phyloP scores from a whole-genome alignment of 2,888 invertebrate species.

The Leuctra nigra region DNA sequence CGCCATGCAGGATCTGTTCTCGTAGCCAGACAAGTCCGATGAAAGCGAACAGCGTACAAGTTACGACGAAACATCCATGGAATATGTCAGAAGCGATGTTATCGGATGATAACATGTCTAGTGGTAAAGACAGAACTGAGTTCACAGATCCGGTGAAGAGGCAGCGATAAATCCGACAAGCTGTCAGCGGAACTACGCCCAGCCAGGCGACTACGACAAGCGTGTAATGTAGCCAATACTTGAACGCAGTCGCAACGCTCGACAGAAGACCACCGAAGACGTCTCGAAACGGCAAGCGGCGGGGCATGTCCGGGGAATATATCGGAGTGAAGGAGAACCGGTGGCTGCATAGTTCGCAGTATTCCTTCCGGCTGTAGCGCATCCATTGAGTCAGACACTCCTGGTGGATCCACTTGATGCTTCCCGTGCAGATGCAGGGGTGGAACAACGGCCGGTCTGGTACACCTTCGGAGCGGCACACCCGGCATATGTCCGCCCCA shows the following conservation, averaged over 20 bases:
- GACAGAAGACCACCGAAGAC: slow-evolving; percentile 84
- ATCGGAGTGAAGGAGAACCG: slow-evolving; percentile 98
- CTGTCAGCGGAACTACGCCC: slow-evolving; percentile 91
- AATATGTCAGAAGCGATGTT: slow-evolving; percentile 90
- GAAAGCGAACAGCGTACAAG: slow-evolving; percentile 91
- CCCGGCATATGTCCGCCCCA: slow-evolving; percentile 90
- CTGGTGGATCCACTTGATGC: slow-evolving; percentile 98
- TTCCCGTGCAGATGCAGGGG: slow-evolving; percentile 98
- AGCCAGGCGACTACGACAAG: slow-evolving; percentile 97
- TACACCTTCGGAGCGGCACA: slow-evolving; percentile 91
- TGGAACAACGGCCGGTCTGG: slow-evolving; percentile 92
- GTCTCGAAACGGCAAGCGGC: slow-evolving; percentile 87
- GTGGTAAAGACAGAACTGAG: slow-evolving; percentile 71
- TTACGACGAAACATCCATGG: slow-evolving; percentile 94
- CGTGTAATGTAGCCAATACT: slow-evolving; percentile 96
- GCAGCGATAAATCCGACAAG: slow-evolving; percentile 91
- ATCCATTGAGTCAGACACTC: slow-evolving; percentile 99
- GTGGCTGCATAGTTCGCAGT: slow-evolving; percentile 96
- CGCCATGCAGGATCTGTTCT: slow-evolving; percentile 96
- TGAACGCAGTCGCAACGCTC: slow-evolving; percentile 85
- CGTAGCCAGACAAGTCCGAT: slow-evolving; percentile 96
- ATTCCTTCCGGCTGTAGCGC: slow-evolving; percentile 96
- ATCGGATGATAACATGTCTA: slow-evolving; percentile 89
- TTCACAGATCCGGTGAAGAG: slow-evolving; percentile 88
- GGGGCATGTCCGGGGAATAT: slow-evolving; percentile 99